Percentiles rank a stretch among this genome's conserved stretches.
phyloP scores from a whole-genome alignment of 2,113 vertebrate genomes.

The Albula glossodonta region DNA sequence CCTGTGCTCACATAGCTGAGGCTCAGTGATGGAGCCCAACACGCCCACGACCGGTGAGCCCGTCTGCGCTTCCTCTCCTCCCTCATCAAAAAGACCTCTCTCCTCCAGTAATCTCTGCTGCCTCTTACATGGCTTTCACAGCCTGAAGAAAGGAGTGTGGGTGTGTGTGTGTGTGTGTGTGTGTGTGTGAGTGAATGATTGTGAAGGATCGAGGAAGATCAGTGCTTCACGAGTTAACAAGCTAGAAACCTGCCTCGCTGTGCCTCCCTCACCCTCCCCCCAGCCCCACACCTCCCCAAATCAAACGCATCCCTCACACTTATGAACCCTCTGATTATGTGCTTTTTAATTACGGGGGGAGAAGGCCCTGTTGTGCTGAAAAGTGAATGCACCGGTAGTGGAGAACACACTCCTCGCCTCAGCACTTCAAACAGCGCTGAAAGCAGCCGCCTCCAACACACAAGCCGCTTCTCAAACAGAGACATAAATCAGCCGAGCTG shows the following conservation, averaged over 20 bases:
- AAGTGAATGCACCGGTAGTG: not conserved
- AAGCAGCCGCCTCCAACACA: not conserved
- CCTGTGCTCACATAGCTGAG: not conserved
- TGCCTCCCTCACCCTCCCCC: not conserved
- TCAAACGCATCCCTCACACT: not conserved
- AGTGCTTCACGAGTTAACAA: not conserved
- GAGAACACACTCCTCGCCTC: no score
- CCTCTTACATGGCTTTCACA: not conserved
- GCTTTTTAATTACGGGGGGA: not conserved
- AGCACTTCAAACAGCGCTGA: no score
- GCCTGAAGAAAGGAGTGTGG: not conserved
- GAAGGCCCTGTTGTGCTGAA: not conserved
- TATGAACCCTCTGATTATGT: slow-evolving; percentile 1
- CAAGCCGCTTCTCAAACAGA: not conserved
- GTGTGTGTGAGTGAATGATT: not conserved
- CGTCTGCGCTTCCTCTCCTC: not conserved
- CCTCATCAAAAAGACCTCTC: not conserved
- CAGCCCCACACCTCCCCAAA: not conserved
- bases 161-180: slow-evolving; percentile 4
- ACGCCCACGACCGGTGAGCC: not conserved
- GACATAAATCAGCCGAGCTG: not conserved
- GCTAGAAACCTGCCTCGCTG: not conserved
- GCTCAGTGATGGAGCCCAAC: not conserved
- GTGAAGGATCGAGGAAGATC: not conserved
- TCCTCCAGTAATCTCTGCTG: not conserved